Conservation (phyloP, 2,888 invertebrate genomes). For the Cephus nigrinus region DNA sequence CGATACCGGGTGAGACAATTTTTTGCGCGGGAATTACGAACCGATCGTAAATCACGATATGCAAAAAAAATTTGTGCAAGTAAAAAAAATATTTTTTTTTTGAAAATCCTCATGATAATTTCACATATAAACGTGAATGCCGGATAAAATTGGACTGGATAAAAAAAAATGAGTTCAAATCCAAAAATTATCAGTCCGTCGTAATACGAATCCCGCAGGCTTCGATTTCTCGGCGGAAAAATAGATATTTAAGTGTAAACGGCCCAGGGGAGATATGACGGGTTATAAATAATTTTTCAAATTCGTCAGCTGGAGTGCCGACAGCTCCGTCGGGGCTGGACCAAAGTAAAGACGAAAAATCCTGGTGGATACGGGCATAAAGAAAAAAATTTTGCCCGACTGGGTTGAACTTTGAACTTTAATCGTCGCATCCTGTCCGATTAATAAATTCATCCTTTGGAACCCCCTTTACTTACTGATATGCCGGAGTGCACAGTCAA, state of each 20-base stretch:
- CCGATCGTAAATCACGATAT: neutral
- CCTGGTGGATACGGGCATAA: too few relatives aligned
- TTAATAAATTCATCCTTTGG: neutral
- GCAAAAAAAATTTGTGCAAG: neutral
- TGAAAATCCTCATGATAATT: neutral
- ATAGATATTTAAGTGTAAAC: neutral
- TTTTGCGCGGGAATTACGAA: neutral
- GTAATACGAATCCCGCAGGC: neutral
- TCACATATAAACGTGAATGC: neutral
- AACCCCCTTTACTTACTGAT: neutral
- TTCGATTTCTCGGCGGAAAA: neutral
- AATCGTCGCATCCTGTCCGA: neutral
- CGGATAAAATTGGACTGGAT: neutral
- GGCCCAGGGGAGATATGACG: neutral
- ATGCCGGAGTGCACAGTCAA: neutral
- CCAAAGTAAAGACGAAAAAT: neutral
- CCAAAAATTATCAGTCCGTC: neutral
- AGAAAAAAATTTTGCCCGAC: neutral
- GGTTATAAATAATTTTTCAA: constrained; percentile 3
- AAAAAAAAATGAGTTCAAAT: neutral
- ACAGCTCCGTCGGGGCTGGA: neutral
- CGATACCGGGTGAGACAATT: too few relatives aligned
- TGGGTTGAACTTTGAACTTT: neutral
- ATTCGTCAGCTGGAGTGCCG: neutral
- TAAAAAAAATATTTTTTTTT: too few relatives aligned